Evolutionary conservation across 2,888 invertebrate genomes (phyloP).

Genomic region (Synanthedon andrenaeformis): DNA sequence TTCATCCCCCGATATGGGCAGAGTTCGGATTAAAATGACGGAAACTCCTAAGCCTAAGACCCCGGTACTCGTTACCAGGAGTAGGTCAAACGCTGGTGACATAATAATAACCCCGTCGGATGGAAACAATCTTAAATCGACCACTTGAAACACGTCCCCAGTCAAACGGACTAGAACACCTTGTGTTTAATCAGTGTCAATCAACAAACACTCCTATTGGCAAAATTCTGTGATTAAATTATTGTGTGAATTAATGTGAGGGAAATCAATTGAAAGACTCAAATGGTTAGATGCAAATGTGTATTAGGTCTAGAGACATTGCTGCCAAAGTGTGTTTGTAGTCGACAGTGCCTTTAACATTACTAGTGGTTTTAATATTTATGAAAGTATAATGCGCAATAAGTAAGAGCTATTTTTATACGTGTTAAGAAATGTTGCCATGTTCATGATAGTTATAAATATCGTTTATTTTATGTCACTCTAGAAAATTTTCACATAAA

Average conservation of each 20-base stretch:
- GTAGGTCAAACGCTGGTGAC: conserved; percentile 80
- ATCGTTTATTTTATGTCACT: conserved; percentile 18
- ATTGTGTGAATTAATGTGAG: conserved; percentile 36
- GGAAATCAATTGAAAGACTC: conserved; percentile 33
- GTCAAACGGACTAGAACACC: conserved; percentile 35
- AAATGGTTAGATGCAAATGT: conserved; percentile 30
- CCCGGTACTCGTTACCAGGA: conserved; percentile 83
- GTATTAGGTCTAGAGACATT: conserved; percentile 49
- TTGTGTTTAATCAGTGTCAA: conserved; percentile 41
- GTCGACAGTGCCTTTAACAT: conserved; percentile 67
- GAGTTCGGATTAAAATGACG: conserved; percentile 81
- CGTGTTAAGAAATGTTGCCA: conserved; percentile 65
- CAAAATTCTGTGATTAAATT: conserved; percentile 59
- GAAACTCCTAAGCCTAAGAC: conserved; percentile 85
- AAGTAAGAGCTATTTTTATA: conserved; percentile 65
- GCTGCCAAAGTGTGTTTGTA: conserved; percentile 72
- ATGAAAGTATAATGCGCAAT: conserved; percentile 60
- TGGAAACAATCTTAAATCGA: conserved; percentile 42
- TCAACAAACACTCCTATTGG: conserved; percentile 63
- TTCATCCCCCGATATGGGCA: conserved; percentile 77
- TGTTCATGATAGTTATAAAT: conserved; percentile 59
- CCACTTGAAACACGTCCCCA: conserved; percentile 49
- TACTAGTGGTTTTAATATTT: conserved; percentile 59
- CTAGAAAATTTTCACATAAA: neutral
- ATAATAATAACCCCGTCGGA: conserved; percentile 77